Conservation (phyloP, 2,888 invertebrate genomes). For the Barypeithes pellucidus region DNA sequence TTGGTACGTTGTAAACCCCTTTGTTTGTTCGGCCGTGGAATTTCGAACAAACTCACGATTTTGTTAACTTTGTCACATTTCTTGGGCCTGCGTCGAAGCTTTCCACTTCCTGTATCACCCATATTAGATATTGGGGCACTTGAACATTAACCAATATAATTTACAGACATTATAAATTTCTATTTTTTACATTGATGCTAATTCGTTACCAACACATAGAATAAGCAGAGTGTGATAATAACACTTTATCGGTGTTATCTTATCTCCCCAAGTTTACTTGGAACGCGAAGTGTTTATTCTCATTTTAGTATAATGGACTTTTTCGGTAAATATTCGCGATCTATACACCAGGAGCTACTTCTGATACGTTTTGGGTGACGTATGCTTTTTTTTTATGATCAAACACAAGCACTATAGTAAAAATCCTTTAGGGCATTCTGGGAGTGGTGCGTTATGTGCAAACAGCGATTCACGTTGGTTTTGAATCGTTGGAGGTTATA, state of each 20-base stretch:
- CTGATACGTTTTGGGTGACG: too few relatives aligned
- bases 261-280: conserved; percentile 22
- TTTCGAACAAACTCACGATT: conserved; percentile 45
- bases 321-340: conserved; percentile 23
- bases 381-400: too few relatives aligned
- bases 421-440: too few relatives aligned
- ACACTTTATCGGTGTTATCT: conserved; percentile 26
- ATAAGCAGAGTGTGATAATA: conserved; percentile 19
- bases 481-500: too few relatives aligned
- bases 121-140: background rate
- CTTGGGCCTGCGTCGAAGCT: background rate
- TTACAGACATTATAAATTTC: background rate
- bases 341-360: background rate
- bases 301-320: conserved; percentile 18
- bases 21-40: conserved; percentile 46
- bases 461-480: too few relatives aligned
- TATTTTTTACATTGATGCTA: conserved; percentile 14
- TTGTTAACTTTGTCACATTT: conserved; percentile 27
- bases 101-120: background rate
- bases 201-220: conserved; percentile 12
- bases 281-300: conserved; percentile 24
- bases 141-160: conserved; percentile 9
- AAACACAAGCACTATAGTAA: too few relatives aligned
- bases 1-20: conserved; percentile 39
- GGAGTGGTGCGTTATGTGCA: too few relatives aligned